Evolutionary conservation across 2,797 vertebrate genomes (phyloP).

Genomic region (Varecia variegata): DNA sequence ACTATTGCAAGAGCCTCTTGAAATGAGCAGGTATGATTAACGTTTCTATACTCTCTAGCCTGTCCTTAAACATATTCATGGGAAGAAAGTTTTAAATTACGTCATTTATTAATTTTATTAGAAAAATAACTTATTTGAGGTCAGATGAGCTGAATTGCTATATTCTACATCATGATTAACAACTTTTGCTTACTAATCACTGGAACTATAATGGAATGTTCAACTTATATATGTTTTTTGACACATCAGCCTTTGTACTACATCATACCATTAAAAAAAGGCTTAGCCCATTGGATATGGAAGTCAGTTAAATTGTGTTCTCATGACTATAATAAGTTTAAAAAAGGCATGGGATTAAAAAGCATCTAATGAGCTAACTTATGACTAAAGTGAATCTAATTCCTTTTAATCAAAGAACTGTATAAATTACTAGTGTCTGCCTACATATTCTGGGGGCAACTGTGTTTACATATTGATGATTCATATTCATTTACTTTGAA

Average conservation of each 20-base stretch:
- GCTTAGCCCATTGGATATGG: not conserved
- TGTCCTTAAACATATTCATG: conserved; percentile 73
- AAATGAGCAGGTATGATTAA: conserved; percentile 71
- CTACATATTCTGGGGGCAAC: conserved; percentile 59
- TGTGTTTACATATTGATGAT: conserved; percentile 69
- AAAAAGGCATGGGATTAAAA: conserved; percentile 39
- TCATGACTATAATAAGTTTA: not conserved
- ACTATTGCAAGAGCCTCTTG: conserved; percentile 73
- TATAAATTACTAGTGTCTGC: conserved; percentile 69
- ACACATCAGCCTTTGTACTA: conserved; percentile 63
- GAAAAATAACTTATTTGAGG: conserved; percentile 59
- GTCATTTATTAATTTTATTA: conserved; percentile 73
- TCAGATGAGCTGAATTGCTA: conserved; percentile 57
- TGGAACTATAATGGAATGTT: conserved; percentile 70
- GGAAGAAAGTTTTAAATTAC: conserved; percentile 74
- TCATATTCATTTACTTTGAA: conserved; percentile 75
- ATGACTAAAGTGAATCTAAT: conserved; percentile 65
- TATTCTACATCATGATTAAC: conserved; percentile 44
- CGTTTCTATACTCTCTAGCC: conserved; percentile 62
- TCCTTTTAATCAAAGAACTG: conserved; percentile 68
- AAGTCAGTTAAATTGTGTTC: conserved; percentile 40
- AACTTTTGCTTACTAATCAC: conserved; percentile 68
- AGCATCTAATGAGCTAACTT: conserved; percentile 56
- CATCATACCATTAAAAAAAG: conserved; percentile 38
- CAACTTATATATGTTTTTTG: conserved; percentile 67